A percentile compares a stretch with the other conserved stretches of the same genome.
These are phyloP conservation scores for Heliothis peltigera DNA, from an alignment of 2,888 invertebrate species.

Conservation along the genomic window DNA sequence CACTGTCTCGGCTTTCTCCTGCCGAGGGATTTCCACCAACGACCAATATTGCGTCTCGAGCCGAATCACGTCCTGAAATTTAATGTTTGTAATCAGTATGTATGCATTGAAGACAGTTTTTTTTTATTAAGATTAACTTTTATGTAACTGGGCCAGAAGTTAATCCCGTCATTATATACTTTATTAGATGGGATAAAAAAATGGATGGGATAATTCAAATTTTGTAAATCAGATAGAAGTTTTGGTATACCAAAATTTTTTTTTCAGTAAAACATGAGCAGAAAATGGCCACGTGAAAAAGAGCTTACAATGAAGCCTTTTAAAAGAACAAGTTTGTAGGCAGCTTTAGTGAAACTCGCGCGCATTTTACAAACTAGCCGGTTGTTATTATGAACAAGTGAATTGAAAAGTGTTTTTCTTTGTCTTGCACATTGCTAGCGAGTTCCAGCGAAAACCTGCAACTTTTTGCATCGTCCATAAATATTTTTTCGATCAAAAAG, in stretches of 20 bases:
- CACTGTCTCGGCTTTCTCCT: constrained; percentile 98
- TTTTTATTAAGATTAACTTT: no score
- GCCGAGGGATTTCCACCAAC: constrained; percentile 97
- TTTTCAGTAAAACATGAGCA: not conserved
- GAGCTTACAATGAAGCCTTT: constrained; percentile 18
- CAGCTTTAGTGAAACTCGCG: constrained; percentile 31
- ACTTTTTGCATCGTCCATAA: constrained; percentile 20
- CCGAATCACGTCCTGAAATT: constrained; percentile 95
- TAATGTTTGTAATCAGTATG: not conserved
- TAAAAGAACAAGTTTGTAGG: constrained; percentile 57
- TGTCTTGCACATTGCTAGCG: constrained; percentile 54
- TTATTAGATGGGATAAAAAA: no score
- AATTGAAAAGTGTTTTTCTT: constrained; percentile 62
- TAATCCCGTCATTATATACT: no score
- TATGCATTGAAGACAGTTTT: not conserved
- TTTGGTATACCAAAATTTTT: no score
- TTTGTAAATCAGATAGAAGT: no score
- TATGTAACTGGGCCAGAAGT: no score
- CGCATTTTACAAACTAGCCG: constrained; percentile 41
- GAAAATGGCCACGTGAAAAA: constrained; percentile 12
- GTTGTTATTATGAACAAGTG: constrained; percentile 57
- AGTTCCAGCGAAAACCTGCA: constrained; percentile 32
- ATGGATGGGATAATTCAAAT: no score
- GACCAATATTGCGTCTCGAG: constrained; percentile 98
- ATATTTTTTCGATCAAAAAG: constrained; percentile 17